phyloP scores from a whole-genome alignment of 1,140 invertebrate genomes.

The Eupeodes corollae region DNA sequence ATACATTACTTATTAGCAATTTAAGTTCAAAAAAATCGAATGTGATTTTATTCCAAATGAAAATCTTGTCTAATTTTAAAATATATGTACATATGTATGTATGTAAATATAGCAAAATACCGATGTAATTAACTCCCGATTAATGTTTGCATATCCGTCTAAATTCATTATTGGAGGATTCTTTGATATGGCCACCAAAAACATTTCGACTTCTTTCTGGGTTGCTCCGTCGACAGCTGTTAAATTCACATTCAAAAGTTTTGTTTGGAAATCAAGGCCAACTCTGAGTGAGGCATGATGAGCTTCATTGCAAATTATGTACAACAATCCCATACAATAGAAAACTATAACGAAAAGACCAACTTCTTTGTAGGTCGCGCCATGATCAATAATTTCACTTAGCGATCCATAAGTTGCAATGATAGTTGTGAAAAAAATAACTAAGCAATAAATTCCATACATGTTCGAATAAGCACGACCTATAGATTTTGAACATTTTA shows the following conservation, averaged over 20 bases:
- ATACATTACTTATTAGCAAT: no score
- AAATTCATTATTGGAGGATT: slow-evolving; percentile 60
- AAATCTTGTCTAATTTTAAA: no score
- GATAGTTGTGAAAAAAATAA: slow-evolving; percentile 56
- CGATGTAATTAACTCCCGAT: slow-evolving; percentile 52
- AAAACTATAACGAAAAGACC: slow-evolving; percentile 54
- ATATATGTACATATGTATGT: no score
- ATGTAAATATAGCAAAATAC: no score
- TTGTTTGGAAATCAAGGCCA: slow-evolving; percentile 50
- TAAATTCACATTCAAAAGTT: slow-evolving; percentile 51
- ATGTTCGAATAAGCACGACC: slow-evolving; percentile 55
- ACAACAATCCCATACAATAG: slow-evolving; percentile 53
- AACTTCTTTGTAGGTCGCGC: slow-evolving; percentile 54
- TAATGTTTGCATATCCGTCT: slow-evolving; percentile 55
- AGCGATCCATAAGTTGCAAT: slow-evolving; percentile 53
- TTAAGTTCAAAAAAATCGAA: no score
- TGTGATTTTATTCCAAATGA: no score
- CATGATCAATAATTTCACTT: slow-evolving; percentile 56
- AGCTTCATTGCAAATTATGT: slow-evolving; percentile 56
- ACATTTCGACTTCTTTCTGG: slow-evolving; percentile 55
- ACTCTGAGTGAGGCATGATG: slow-evolving; percentile 53
- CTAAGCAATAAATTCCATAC: slow-evolving; percentile 57
- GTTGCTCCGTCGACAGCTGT: slow-evolving; percentile 47
- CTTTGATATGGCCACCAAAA: slow-evolving; percentile 56
- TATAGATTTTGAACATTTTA: slow-evolving; percentile 11